phyloP scores from a whole-genome alignment of 2,113 vertebrate genomes.

The Eira barbara region DNA sequence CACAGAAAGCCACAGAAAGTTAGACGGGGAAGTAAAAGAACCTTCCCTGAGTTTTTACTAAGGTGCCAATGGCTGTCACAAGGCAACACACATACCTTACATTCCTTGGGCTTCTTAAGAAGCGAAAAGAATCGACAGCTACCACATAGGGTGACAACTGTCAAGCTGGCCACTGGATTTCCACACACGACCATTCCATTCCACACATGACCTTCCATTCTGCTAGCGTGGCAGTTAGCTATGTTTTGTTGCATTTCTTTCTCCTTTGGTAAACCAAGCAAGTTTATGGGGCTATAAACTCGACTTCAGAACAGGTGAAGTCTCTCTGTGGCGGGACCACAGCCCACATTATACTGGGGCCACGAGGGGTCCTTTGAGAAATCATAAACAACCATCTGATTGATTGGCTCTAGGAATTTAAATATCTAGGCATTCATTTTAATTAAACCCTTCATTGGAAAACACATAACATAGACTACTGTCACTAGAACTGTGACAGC shows the following conservation, averaged over 20 bases:
- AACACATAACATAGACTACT: background rate
- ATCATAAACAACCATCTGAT: background rate
- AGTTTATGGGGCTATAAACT: background rate
- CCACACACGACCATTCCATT: background rate
- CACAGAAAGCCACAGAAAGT: background rate
- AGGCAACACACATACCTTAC: background rate
- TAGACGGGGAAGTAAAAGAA: background rate
- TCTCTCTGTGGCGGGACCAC: background rate
- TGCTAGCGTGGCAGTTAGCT: accelerated
- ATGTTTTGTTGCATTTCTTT: background rate
- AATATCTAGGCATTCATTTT: slow-evolving; percentile 30
- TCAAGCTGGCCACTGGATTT: background rate
- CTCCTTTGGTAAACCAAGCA: background rate
- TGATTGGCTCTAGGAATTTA: background rate
- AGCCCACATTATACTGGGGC: background rate
- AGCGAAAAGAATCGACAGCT: background rate
- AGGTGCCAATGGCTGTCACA: background rate
- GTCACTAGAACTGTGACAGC: slow-evolving; percentile 4
- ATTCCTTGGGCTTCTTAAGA: background rate
- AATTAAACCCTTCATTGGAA: slow-evolving; percentile 49
- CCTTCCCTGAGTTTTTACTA: background rate
- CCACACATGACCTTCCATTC: background rate
- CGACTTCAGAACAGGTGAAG: background rate
- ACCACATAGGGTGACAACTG: background rate
- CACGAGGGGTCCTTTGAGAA: background rate